These are phyloP conservation scores for Aphyosemion australe DNA, from an alignment of 2,113 vertebrate species.

Conservation along the genomic window DNA sequence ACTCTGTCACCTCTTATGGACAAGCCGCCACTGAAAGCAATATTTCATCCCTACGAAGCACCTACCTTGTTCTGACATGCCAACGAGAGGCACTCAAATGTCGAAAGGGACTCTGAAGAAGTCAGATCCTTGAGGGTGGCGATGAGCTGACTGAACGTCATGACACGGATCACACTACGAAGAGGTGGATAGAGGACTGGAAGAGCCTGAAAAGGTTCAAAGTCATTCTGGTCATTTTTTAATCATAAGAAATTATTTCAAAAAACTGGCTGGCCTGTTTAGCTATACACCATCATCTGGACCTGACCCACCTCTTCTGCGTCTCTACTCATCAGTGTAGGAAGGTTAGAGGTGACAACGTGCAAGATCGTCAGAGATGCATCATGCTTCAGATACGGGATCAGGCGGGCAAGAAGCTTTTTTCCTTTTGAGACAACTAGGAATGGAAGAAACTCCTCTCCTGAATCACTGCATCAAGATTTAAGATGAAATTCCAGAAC, in stretches of 20 bases:
- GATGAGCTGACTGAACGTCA: slow-evolving; percentile 88
- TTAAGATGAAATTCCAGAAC: not conserved
- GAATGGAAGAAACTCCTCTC: slow-evolving; percentile 87
- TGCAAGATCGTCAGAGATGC: slow-evolving; percentile 77
- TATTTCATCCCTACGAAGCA: too few relatives aligned
- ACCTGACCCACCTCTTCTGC: slow-evolving; percentile 80
- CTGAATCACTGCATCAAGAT: slow-evolving; percentile 78
- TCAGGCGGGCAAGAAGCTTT: slow-evolving; percentile 82
- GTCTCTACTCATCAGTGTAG: slow-evolving; percentile 87
- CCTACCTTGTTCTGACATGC: slow-evolving; percentile 92
- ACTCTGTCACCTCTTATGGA: too few relatives aligned
- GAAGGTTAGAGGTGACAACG: slow-evolving; percentile 81
- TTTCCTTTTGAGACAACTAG: slow-evolving; percentile 90
- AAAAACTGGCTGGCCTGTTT: too few relatives aligned
- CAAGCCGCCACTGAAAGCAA: too few relatives aligned
- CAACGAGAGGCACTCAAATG: slow-evolving; percentile 73
- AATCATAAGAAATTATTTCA: too few relatives aligned
- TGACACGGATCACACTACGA: slow-evolving; percentile 77
- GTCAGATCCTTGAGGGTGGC: slow-evolving; percentile 83
- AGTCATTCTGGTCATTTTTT: too few relatives aligned
- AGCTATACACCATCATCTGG: not conserved
- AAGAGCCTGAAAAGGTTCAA: slow-evolving; percentile 79
- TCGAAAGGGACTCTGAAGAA: slow-evolving; percentile 61
- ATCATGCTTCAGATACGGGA: slow-evolving; percentile 83
- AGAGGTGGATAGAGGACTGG: slow-evolving; percentile 86